phyloP scores from a whole-genome alignment of 23 tunicate genomes.

The Ciona savignyi region DNA sequence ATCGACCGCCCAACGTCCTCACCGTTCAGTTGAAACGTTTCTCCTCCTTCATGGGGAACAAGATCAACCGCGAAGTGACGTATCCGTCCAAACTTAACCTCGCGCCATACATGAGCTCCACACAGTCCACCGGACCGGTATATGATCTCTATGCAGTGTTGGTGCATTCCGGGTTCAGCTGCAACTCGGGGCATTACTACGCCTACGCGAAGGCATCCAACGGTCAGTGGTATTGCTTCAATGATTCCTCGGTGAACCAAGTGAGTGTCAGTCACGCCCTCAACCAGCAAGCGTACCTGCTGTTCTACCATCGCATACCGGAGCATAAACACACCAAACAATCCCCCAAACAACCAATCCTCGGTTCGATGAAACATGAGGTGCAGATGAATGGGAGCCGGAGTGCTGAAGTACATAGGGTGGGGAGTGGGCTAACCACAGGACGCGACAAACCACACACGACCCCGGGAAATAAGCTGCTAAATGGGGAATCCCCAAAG shows the following conservation, averaged over 20 bases:
- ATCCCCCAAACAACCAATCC: too few relatives aligned
- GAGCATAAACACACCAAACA: not conserved
- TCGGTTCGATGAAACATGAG: too few relatives aligned
- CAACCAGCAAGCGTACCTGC: constrained; percentile 78
- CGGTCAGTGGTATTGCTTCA: constrained; percentile 95
- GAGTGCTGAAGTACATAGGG: too few relatives aligned
- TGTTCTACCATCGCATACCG: constrained; percentile 47
- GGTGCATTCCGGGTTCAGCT: constrained; percentile 90
- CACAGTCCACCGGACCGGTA: constrained; percentile 27
- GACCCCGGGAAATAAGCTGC: too few relatives aligned
- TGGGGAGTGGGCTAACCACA: too few relatives aligned
- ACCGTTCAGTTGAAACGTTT: constrained; percentile 86
- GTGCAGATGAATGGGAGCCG: too few relatives aligned
- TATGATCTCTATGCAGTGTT: constrained; percentile 96
- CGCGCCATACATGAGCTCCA: constrained; percentile 64
- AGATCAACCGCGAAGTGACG: constrained; percentile 51
- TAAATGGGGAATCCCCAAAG: too few relatives aligned
- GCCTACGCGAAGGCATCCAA: constrained; percentile 84
- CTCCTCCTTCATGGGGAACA: constrained; percentile 82
- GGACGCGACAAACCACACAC: too few relatives aligned
- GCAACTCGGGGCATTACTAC: constrained; percentile 93
- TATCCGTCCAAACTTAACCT: constrained; percentile 88
- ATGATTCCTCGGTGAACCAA: constrained; percentile 86
- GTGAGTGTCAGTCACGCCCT: constrained; percentile 78
- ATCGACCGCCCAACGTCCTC: constrained; percentile 81